Evolutionary conservation across 2,888 invertebrate genomes (phyloP), one percentile per base, ranked within the genome.

Genomic region (Colostygia pectinataria): DNA sequence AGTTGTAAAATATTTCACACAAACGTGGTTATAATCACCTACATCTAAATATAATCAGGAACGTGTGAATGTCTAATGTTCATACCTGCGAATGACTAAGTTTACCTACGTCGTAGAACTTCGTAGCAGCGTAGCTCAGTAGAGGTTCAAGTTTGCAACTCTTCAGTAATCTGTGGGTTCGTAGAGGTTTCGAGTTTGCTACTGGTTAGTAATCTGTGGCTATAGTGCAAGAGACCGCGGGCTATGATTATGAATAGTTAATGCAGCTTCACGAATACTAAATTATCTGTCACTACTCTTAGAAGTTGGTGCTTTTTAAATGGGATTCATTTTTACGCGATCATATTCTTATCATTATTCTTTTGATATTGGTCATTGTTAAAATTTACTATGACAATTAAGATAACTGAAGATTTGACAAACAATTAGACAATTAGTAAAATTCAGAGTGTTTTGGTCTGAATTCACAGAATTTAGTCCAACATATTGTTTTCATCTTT

Each of bases 101-200:
- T 45, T 45, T 37, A 41, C 18, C 41, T 47, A 46, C 20, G 20
- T 5, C 20, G 20, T 20, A 20, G 20, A 20, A 20, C 5, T 20
- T 20, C 18, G 18, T 18, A 18, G 18, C 18, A 6, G 20, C 20
- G 20, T 20, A 20, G 20, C 20, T 20, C 20, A 4, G 52, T 46
- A 51, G 41, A 32, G 36, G 23, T 45, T 28, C 37, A 45, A 20
- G 5, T 20, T 45, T 41, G 40, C 40, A 38, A n/a, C 27, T 37
- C 41, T 18, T 46, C 20, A 49, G 43, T 20, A 10, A 24, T 24
- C n/a, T 36, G 50, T 37, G 37, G 36, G 31, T 28, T 44, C 44
- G 34, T 50, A 40, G 49, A 49, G 49, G 14, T 15, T 49, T 24
- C 48, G 20, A 37, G 20, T 48, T 32, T 13, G n/a, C 15, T 38